Percentiles rank a stretch among this genome's conserved stretches.
Conservation (phyloP, 2,888 invertebrate genomes). For the Leptopterna dolabrata region DNA sequence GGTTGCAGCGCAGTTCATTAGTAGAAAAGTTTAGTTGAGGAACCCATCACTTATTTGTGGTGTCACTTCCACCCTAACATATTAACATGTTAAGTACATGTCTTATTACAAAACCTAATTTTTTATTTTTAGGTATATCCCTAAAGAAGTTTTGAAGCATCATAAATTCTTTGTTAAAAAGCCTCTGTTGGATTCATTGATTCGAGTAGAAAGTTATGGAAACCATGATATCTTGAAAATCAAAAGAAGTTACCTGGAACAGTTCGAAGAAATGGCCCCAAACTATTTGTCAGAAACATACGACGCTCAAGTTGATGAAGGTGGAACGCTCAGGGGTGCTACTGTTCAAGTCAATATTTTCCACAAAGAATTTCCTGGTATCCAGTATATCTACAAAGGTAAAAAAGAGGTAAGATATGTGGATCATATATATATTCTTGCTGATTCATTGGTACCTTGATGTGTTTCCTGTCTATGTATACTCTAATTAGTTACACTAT, state of each 20-base stretch:
- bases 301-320: slow-evolving; percentile 75
- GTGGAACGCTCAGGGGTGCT: slow-evolving; percentile 92
- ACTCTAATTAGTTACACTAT: too few relatives aligned
- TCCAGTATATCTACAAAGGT: slow-evolving; percentile 74
- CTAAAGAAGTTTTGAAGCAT: slow-evolving; percentile 79
- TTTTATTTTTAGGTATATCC: slow-evolving; percentile 71
- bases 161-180: slow-evolving; percentile 82
- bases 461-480: too few relatives aligned
- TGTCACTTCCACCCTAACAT: too few relatives aligned
- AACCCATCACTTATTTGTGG: too few relatives aligned
- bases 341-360: slow-evolving; percentile 75
- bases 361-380: slow-evolving; percentile 75
- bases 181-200: slow-evolving; percentile 77
- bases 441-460: too few relatives aligned
- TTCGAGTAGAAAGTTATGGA: slow-evolving; percentile 69
- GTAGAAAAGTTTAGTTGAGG: too few relatives aligned
- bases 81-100: too few relatives aligned
- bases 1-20: too few relatives aligned
- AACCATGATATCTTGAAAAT: slow-evolving; percentile 76
- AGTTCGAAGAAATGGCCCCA: slow-evolving; percentile 82
- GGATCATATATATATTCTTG: not conserved
- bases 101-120: not conserved
- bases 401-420: slow-evolving; percentile 72
- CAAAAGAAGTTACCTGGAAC: slow-evolving; percentile 83
- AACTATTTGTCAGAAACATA: slow-evolving; percentile 84